These are phyloP conservation scores for Morpho deidamia DNA, from an alignment of 2,888 invertebrate genomes.

Conservation along the genomic window DNA sequence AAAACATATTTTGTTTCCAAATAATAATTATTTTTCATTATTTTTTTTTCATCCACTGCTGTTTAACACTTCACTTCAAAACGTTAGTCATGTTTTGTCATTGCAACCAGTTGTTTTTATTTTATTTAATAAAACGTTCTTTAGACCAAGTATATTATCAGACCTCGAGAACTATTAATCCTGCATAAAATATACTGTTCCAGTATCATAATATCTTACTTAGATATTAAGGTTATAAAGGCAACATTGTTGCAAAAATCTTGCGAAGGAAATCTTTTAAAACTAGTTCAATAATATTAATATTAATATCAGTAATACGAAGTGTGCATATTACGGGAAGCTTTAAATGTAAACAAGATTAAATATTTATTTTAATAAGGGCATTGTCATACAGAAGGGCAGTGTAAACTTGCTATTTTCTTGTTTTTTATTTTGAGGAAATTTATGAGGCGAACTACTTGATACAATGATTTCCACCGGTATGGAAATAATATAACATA, in stretches of 20 bases:
- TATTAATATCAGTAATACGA: conserved; percentile 12
- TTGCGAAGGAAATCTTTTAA: conserved; percentile 14
- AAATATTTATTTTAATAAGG: neutral
- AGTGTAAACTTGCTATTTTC: neutral
- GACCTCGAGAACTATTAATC: neutral
- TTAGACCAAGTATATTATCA: neutral
- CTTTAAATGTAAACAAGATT: conserved; percentile 1
- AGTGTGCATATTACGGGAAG: conserved; percentile 9
- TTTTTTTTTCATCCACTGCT: too few species aligned
- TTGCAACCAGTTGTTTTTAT: neutral
- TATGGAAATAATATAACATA: too few species aligned
- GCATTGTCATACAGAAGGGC: neutral
- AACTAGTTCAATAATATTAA: conserved; percentile 18
- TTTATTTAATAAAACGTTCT: neutral
- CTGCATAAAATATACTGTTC: neutral
- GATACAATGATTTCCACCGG: too few species aligned
- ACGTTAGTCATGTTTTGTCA: neutral
- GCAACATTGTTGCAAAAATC: conserved; percentile 20
- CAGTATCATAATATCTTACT: neutral
- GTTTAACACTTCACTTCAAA: too few species aligned
- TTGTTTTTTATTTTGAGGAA: neutral
- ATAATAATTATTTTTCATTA: too few species aligned
- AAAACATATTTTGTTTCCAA: too few species aligned
- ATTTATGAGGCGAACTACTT: too few species aligned
- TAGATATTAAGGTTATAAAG: conserved; percentile 4